Evolutionary conservation across 2,888 invertebrate genomes (phyloP).

Genomic region (Bugulina stolonifera): DNA sequence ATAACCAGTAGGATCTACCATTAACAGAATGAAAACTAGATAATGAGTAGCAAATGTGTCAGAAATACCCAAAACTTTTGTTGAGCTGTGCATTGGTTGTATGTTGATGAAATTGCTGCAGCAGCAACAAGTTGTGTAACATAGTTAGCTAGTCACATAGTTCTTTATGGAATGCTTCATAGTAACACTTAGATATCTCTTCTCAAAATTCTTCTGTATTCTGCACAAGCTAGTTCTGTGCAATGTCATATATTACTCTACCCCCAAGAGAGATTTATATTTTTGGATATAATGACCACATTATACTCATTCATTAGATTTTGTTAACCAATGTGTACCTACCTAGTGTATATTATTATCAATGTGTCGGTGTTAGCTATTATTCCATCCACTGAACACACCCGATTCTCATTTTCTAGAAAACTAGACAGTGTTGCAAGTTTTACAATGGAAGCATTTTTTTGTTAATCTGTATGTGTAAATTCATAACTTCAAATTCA

Average conservation of each 20-base stretch:
- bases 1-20: too few species aligned
- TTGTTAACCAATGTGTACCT: not conserved
- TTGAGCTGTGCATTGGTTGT: too few species aligned
- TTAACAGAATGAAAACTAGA: too few species aligned
- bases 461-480: too few species aligned
- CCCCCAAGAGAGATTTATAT: not conserved
- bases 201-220: not conserved
- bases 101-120: not conserved
- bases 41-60: too few species aligned
- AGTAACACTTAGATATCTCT: conserved; percentile 13
- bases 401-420: not conserved
- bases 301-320: too few species aligned
- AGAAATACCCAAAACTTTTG: too few species aligned
- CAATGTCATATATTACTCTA: not conserved
- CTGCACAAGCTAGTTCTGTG: not conserved
- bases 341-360: not conserved
- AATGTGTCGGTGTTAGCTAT: not conserved
- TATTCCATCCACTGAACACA: not conserved
- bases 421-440: too few species aligned
- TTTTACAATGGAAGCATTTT: too few species aligned
- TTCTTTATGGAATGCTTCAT: not conserved
- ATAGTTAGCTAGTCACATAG: conserved; percentile 22
- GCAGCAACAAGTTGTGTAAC: not conserved
- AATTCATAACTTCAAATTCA: too few species aligned
- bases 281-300: conserved; percentile 10